Evolutionary conservation across 1,140 invertebrate genomes (phyloP).

Genomic region (Pentalonia nigronervosa): DNA sequence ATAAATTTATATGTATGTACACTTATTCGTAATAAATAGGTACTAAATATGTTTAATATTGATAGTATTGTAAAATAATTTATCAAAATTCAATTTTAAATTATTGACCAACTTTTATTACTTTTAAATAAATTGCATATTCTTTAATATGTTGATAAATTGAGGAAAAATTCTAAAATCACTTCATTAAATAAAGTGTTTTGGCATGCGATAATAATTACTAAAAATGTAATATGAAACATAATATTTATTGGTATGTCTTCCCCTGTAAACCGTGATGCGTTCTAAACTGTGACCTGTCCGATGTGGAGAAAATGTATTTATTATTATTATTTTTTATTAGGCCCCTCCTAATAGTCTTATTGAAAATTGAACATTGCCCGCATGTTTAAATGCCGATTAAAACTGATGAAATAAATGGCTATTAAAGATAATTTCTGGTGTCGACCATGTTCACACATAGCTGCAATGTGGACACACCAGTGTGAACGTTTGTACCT

Average conservation of each 20-base stretch:
- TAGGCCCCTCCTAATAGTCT: background rate
- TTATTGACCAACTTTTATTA: background rate
- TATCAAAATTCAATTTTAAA: background rate
- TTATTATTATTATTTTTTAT: background rate
- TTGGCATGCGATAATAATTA: background rate
- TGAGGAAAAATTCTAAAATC: background rate
- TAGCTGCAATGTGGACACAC: background rate
- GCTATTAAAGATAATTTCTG: constrained; percentile 4
- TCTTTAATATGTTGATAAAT: background rate
- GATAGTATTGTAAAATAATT: background rate
- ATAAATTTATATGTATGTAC: no score
- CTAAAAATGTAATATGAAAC: background rate
- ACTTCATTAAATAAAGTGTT: background rate
- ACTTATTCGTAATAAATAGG: background rate
- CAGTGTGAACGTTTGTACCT: background rate
- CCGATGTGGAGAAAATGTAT: background rate
- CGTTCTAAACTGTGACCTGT: background rate
- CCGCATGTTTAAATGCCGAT: constrained; percentile 37
- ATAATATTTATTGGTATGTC: background rate
- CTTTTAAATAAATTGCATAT: no score
- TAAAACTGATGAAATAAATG: constrained; percentile 20
- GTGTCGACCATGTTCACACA: background rate
- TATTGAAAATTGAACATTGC: constrained; percentile 50
- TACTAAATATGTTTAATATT: background rate
- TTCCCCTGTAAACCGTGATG: background rate